phyloP scores from a whole-genome alignment of 1,140 invertebrate genomes.

The Maconellicoccus hirsutus region DNA sequence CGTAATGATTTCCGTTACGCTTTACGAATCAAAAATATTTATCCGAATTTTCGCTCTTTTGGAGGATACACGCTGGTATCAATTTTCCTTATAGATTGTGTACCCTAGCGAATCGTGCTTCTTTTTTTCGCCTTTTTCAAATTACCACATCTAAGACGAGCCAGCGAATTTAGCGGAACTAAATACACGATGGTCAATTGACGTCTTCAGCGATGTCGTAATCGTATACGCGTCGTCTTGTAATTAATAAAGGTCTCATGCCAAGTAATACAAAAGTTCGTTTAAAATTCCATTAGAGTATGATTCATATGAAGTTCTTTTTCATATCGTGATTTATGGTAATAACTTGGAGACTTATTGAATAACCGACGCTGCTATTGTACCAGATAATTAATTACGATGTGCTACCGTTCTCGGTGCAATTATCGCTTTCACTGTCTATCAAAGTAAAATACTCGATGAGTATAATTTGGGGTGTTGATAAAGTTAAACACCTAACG shows the following conservation, averaged over 20 bases:
- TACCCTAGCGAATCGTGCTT: not conserved
- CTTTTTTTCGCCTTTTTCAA: not conserved
- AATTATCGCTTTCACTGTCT: not conserved
- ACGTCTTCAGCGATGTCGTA: not conserved
- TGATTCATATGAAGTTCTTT: too few relatives aligned
- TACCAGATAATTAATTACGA: not conserved
- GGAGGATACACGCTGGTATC: not conserved
- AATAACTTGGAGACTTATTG: too few relatives aligned
- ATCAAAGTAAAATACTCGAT: not conserved
- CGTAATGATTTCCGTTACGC: not conserved
- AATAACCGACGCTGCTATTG: not conserved
- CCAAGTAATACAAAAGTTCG: too few relatives aligned
- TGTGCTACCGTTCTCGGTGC: not conserved
- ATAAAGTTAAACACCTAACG: not conserved
- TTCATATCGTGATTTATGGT: too few relatives aligned
- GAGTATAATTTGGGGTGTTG: not conserved
- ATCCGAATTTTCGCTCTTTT: not conserved
- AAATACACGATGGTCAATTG: not conserved
- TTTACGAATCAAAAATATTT: not conserved
- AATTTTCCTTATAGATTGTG: not conserved
- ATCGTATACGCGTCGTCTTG: not conserved
- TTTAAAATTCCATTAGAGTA: too few relatives aligned
- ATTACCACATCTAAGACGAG: not conserved
- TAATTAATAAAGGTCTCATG: too few relatives aligned
- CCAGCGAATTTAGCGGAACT: not conserved